These are phyloP conservation scores for Cynaeus angustus DNA, from an alignment of 2,888 invertebrate species.

Conservation along the genomic window DNA sequence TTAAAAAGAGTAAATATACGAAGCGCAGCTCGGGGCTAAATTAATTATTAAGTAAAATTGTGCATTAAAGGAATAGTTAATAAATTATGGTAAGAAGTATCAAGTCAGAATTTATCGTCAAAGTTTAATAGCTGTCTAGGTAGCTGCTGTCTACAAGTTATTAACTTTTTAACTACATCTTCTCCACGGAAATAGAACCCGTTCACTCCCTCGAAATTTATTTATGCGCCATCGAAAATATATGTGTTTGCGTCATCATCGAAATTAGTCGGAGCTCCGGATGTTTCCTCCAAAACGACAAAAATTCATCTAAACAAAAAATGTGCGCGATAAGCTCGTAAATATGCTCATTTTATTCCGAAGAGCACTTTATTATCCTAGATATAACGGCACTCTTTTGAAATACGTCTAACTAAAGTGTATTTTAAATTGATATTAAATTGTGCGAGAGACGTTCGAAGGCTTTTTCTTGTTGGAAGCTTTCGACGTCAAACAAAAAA, in stretches of 20 bases:
- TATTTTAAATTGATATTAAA: slow-evolving; percentile 34
- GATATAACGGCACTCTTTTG: slow-evolving; percentile 9
- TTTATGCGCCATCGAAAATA: neutral
- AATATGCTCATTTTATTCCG: slow-evolving; percentile 14
- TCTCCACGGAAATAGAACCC: neutral
- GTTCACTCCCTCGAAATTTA: neutral
- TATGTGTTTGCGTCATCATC: neutral
- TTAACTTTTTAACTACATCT: slow-evolving; percentile 26
- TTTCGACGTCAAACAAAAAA: slow-evolving; percentile 40
- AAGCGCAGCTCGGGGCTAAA: slow-evolving; percentile 22
- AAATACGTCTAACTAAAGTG: slow-evolving; percentile 13
- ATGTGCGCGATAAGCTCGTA: neutral
- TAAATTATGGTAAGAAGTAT: slow-evolving; percentile 23
- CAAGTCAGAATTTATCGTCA: slow-evolving; percentile 20
- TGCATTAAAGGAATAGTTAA: slow-evolving; percentile 35
- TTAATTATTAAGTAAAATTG: slow-evolving; percentile 33
- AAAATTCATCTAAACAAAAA: slow-evolving; percentile 7
- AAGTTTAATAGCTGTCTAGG: slow-evolving; percentile 33
- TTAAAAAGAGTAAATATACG: neutral
- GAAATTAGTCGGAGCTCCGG: neutral
- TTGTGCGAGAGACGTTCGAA: slow-evolving; percentile 18
- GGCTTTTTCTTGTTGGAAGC: slow-evolving; percentile 26
- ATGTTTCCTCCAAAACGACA: neutral
- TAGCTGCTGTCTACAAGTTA: slow-evolving; percentile 26
- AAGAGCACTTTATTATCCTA: slow-evolving; percentile 15